Evolutionary conservation across 2,113 vertebrate species (phyloP), one percentile per base, ranked within the genome.

Genomic region (Sylvietta virens): DNA sequence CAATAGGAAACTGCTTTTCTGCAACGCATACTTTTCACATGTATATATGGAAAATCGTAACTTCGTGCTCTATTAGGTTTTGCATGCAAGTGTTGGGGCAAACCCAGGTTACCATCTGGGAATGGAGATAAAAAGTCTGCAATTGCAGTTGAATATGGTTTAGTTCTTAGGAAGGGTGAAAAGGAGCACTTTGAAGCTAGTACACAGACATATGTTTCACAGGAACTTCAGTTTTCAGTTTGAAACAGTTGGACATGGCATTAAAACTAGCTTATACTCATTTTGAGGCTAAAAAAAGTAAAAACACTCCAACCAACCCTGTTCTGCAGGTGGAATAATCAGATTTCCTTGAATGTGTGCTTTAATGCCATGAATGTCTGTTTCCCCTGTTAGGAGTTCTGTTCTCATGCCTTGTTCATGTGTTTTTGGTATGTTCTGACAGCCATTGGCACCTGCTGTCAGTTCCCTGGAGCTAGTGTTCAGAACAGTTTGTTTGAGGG

Each of bases 151-250:
- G 92, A 89, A 90, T 95, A 69, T 90, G 82, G 80, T 89, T 93
- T 94, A 56, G 69, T 96, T 92, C 84, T 81, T 81, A 50, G 69
- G 64, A 74, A 78, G 92, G 57, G 73, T 81, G 88, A 79, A 93
- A 94, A 94, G 70, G 47, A 94, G 74, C 33, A 70, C 96, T 97
- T 97, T 95, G 96, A 97, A 97, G 91, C 77, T 84, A 45, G 79
- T 86, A 56, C 48, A 28, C 39, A 80, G 87, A 92, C 94, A 95
- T 96, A 27, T 94, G 96, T 92, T 95, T 94, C 51, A 54, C 96
- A 96, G 92, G 54, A 71, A 44, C 70, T 92, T 85, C 33, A 89
- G 5, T 65, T 85, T 89, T 86, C 81, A 85, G 76, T 89, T 89
- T 56, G 71, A 62, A 96, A 73, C 64, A 67, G 86, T 94, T 92